These are phyloP conservation scores for Drosophila austrosaltans DNA, from an alignment of 2,888 invertebrate genomes.

Conservation along the genomic window DNA sequence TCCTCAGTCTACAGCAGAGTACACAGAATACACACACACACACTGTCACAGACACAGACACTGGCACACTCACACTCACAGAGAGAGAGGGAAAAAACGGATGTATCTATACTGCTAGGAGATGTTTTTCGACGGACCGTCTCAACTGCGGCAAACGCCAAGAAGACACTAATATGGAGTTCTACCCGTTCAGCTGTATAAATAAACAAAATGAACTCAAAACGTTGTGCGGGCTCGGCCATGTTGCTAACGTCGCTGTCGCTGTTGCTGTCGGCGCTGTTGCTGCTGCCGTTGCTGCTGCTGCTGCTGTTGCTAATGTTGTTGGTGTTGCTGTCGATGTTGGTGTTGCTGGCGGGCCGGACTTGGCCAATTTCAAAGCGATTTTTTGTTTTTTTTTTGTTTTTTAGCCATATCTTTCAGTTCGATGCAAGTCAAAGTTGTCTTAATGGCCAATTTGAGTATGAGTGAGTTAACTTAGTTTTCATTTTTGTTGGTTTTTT, in stretches of 20 bases:
- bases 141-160: constrained; percentile 71
- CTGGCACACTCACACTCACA: constrained; percentile 12
- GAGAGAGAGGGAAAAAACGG: constrained; percentile 12
- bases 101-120: constrained; percentile 23
- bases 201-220: constrained; percentile 74
- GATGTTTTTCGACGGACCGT: constrained; percentile 40
- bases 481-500: constrained; percentile 21
- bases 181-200: constrained; percentile 77
- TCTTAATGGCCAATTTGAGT: constrained; percentile 66
- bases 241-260: constrained; percentile 39
- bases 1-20: too few relatives aligned
- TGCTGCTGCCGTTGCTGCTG: constrained; percentile 27
- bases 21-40: constrained; percentile 32
- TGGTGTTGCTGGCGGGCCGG: constrained; percentile 34
- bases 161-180: constrained; percentile 81
- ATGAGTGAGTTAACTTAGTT: constrained; percentile 24
- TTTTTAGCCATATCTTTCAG: constrained; percentile 39
- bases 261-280: constrained; percentile 7
- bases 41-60: constrained; percentile 31
- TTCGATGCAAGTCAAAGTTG: constrained; percentile 60
- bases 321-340: constrained; percentile 31
- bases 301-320: neutral
- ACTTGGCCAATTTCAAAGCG: constrained; percentile 59
- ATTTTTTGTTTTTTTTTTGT: constrained; percentile 38
- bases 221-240: constrained; percentile 51